A percentile compares a stretch with the other conserved stretches of the same genome.
Conservation (phyloP, 2,888 invertebrate genomes). For the Pollenia labialis region DNA sequence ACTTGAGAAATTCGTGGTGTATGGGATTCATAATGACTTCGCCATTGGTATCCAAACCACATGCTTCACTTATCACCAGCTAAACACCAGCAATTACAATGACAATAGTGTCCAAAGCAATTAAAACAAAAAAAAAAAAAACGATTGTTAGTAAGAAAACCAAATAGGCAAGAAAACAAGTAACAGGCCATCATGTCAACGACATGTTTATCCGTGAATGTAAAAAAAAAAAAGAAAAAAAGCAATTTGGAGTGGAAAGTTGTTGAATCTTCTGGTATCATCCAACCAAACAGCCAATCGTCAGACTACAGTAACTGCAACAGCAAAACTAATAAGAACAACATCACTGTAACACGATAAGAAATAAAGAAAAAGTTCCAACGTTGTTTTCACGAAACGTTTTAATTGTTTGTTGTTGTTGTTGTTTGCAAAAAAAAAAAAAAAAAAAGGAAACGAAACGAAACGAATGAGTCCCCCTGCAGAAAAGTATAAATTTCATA, state of each 20-base stretch:
- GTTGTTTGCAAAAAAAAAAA: background rate
- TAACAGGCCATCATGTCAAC: conserved; percentile 52
- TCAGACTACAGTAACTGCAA: background rate
- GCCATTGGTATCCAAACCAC: conserved; percentile 18
- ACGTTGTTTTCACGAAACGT: background rate
- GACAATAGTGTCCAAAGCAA: conserved; percentile 56
- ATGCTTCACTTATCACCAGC: conserved; percentile 50
- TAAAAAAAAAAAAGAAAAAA: conserved; percentile 8
- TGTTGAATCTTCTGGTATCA: conserved; percentile 40
- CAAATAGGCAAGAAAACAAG: conserved; percentile 31
- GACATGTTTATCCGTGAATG: conserved; percentile 54
- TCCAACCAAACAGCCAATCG: conserved; percentile 24
- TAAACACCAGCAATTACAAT: conserved; percentile 40
- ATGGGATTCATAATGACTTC: conserved; percentile 40
- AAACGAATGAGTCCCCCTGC: conserved; percentile 10
- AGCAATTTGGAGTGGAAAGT: conserved; percentile 52
- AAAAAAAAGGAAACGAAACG: too few relatives aligned
- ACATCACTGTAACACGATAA: conserved; percentile 29
- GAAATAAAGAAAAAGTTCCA: conserved; percentile 11
- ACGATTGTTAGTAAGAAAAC: conserved; percentile 31
- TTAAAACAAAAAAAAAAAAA: conserved; percentile 29
- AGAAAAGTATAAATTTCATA: conserved; percentile 2
- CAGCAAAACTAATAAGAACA: conserved; percentile 12
- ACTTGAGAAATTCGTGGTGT: conserved; percentile 39
- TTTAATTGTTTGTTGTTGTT: conserved; percentile 31